These are phyloP conservation scores for Heliconius congener DNA, from an alignment of 1,140 invertebrate genomes.

Conservation along the genomic window DNA sequence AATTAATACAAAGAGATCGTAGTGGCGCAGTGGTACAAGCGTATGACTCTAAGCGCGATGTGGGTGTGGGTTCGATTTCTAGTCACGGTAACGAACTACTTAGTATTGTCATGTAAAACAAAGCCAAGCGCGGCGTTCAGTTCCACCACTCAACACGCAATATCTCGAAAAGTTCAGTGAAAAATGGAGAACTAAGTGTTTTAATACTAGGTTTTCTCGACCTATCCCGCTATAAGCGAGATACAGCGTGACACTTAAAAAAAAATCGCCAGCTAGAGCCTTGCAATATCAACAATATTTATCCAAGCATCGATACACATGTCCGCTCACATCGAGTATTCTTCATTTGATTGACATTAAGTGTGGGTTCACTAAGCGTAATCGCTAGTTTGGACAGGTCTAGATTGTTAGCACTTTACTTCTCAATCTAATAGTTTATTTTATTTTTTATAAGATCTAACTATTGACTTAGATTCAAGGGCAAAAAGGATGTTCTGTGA, in stretches of 20 bases:
- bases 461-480: not conserved
- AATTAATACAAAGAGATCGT: no score
- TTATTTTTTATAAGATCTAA: not conserved
- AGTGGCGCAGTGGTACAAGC: no score
- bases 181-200: not conserved
- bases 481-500: not conserved
- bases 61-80: no score
- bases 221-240: no score
- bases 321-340: not conserved
- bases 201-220: no score
- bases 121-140: not conserved
- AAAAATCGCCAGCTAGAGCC: not conserved
- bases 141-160: not conserved
- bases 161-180: not conserved
- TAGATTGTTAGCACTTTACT: conserved; percentile 25
- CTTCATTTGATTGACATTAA: conserved; percentile 32
- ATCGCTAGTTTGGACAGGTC: conserved; percentile 20
- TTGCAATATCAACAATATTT: not conserved
- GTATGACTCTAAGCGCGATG: no score
- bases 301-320: not conserved
- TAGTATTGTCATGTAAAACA: no score
- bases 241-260: not conserved
- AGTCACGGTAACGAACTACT: no score
- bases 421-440: not conserved
- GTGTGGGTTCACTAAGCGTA: conserved; percentile 19